Conservation (phyloP, 2,113 vertebrate species). For the Varanus komodoensis region DNA sequence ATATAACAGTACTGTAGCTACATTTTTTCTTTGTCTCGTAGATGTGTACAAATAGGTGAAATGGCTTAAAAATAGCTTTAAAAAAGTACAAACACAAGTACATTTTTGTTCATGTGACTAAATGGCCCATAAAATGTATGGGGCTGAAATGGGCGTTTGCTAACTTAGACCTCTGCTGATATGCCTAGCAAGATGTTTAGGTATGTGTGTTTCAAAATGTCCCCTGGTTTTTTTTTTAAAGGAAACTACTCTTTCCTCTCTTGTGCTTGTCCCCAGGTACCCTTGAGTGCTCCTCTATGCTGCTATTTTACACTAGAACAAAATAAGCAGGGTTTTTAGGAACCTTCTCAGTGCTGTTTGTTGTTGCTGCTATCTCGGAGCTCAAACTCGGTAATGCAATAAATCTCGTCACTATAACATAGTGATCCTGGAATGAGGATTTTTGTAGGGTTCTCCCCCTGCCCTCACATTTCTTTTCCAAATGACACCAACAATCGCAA, state of each 20-base stretch:
- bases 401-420: slow-evolving; percentile 73
- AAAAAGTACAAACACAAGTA: slow-evolving; percentile 25
- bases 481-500: slow-evolving; percentile 59
- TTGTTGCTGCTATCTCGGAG: slow-evolving; percentile 63
- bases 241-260: slow-evolving; percentile 74
- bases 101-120: not conserved
- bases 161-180: slow-evolving; percentile 57
- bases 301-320: slow-evolving; percentile 79
- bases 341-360: slow-evolving; percentile 75
- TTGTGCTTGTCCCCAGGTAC: slow-evolving; percentile 69
- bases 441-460: slow-evolving; percentile 56
- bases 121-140: slow-evolving; percentile 38
- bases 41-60: slow-evolving; percentile 59
- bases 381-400: slow-evolving; percentile 81
- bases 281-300: slow-evolving; percentile 75
- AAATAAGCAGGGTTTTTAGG: slow-evolving; percentile 78
- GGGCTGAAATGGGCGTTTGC: slow-evolving; percentile 25
- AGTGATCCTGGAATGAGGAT: slow-evolving; percentile 71
- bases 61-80: slow-evolving; percentile 35
- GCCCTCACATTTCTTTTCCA: slow-evolving; percentile 58
- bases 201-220: slow-evolving; percentile 75
- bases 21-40: slow-evolving; percentile 78
- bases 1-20: slow-evolving; percentile 72
- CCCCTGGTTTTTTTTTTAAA: slow-evolving; percentile 79
- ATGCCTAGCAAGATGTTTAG: slow-evolving; percentile 75